Base-by-base conservation (phyloP, 2,113 vertebrate species). In the Oreocharis arfaki region DNA sequence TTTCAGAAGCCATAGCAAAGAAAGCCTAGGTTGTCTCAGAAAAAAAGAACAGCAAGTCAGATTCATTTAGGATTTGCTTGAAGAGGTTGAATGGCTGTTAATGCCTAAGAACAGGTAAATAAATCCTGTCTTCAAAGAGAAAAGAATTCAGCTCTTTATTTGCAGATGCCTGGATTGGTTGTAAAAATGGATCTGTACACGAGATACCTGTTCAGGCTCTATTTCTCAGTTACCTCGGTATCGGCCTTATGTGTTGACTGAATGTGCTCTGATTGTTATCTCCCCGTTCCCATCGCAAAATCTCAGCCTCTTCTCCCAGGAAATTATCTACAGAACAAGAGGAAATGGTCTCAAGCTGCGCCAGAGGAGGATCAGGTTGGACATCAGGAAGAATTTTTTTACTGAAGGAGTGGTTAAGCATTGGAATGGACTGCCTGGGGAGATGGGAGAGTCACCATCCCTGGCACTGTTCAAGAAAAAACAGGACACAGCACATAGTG, bases 401-500 rank as follows among this genome's bases (percentile, higher is more conserved):
- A n/a, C 13, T 41, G n/a, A 47, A 47, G 3, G 5, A 2, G 4
- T 47, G 16, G 9, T 30, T n/a, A 59, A 68, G 2, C 3, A 20
- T 7, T 50, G 11, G 28, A 78, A 61, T 7, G 4, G 23, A 16
- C 19, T 61, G 12, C n/a, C 39, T 30, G 41, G 20, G 47, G n/a
- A 55, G 10, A 3, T 63, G 16, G 12, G 7, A 49, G 35, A 42
- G 18, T 20, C 59, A 50, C 9, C 17, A 57, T 64, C 17, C 14
- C 42, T 49, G 50, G 26, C 16, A 24, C 2, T 13, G 4, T 16
- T 32, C 7, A 42, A 42, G 18, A 35, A 35, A 35, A 17, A 63
- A 37, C 7, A 28, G 26, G 24, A 63, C 50, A 30, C 0, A 4
- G 13, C 13, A 22, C 20, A 27, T 2, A 22, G 15, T n/a, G 19